phyloP scores from a whole-genome alignment of 1,140 invertebrate genomes.

The Teleopsis dalmanni region DNA sequence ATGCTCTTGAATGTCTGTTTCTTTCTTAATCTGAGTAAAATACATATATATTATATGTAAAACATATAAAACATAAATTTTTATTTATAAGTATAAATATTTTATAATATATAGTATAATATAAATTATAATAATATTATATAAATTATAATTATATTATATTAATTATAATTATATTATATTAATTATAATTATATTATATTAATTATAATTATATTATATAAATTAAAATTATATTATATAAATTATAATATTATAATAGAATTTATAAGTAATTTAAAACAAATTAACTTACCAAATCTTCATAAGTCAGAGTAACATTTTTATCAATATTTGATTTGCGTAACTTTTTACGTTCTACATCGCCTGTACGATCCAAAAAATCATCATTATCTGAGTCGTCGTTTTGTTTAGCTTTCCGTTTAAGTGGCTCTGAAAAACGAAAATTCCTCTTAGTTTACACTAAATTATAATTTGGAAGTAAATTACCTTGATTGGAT shows the following conservation, averaged over 20 bases:
- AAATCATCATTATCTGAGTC: conserved; percentile 97
- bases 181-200: no score
- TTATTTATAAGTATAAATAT: no score
- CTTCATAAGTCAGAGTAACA: conserved; percentile 63
- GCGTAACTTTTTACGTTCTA: conserved; percentile 77
- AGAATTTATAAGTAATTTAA: no score
- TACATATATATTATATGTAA: conserved; percentile 6
- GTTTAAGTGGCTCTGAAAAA: conserved; percentile 48
- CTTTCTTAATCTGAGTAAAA: conserved; percentile 58
- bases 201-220: no score
- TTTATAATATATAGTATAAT: no score
- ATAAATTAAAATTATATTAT: no score
- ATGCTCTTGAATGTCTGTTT: conserved; percentile 51
- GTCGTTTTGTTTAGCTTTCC: conserved; percentile 56
- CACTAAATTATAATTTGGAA: conserved; percentile 1
- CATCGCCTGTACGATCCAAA: conserved; percentile 86
- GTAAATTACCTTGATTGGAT: conserved; percentile 56
- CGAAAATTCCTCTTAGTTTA: conserved; percentile 11
- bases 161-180: no score
- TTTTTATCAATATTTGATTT: conserved; percentile 53
- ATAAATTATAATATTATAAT: no score
- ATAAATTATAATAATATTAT: no score
- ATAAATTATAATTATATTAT: no score
- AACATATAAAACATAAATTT: not conserved
- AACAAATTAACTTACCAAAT: conserved; percentile 60